Base-by-base conservation (phyloP, 2,113 vertebrate species). In the Tetrao urogallus region DNA sequence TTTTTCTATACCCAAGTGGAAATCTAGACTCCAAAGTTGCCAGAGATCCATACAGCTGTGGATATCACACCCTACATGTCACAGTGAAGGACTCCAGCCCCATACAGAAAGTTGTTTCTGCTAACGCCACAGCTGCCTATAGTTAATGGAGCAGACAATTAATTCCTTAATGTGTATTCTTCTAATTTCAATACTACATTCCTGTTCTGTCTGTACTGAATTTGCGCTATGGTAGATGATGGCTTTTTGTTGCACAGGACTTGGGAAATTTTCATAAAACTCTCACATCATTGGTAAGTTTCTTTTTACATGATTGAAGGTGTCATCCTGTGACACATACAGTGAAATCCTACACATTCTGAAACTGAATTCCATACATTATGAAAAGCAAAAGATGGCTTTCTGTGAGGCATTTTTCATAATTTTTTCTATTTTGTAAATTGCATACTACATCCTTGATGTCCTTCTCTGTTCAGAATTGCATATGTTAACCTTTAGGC, bases 231-330 rank as follows among this genome's bases (percentile, higher is more conserved):
- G 36, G n/a, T 16, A 3, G 24, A 52, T 63, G 40, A 61, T 16
- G 24, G 1, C 1, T 8, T 74, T 85, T 42, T 61, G 58, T 77
- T 86, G 64, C 57, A 48, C 10, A 54, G 52, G 50, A 52, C 36
- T 54, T 58, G 69, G 8, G 30, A 91, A 82, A 66, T 65, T 79
- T 18, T 72, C 32, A 58, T 54, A 17, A 40, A 79, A 28, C 40
- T 85, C 48, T 69, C 3, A 6, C 61, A 48, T 4, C 8, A 79
- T 8, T 0, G 0, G 6, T 40, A 52, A 43, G 10, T 74, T 5
- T 5, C 0, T 57, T 86, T 22, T 71, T 8, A 45, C 9, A 6
- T 28, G 16, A 11, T 10, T 54, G 34, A 50, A 25, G 10, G 42
- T 45, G 7, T 52, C 60, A 9, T 11, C 2, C 24, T n/a, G 61